Evolutionary conservation across 2,888 invertebrate species (phyloP).

Genomic region (Spodoptera picta): DNA sequence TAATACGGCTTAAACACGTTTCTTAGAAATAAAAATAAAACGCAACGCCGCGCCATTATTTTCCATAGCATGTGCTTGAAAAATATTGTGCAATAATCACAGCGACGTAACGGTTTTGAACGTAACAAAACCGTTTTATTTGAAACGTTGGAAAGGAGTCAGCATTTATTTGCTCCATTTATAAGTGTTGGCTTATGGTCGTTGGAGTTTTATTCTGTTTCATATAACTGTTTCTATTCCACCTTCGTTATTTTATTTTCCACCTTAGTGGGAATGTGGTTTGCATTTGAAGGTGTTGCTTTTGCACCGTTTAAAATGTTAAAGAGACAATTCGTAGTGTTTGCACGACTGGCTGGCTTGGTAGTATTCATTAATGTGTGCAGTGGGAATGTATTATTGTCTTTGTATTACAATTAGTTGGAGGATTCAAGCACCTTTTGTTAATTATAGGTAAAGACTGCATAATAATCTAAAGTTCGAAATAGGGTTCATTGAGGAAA

Average conservation of each 20-base stretch:
- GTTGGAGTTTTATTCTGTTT: slow-evolving; percentile 32
- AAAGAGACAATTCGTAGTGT: neutral
- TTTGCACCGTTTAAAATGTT: slow-evolving; percentile 5
- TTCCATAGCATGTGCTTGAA: neutral
- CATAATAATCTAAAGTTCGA: no score
- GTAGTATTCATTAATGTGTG: neutral
- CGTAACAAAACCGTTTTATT: slow-evolving; percentile 21
- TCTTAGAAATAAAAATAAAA: slow-evolving; percentile 11
- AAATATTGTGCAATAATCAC: slow-evolving; percentile 30
- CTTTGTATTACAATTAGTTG: no score
- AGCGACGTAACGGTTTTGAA: slow-evolving; percentile 1
- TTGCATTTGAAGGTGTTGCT: slow-evolving; percentile 20
- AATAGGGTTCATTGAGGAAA: no score
- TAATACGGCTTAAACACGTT: neutral
- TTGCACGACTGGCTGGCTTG: neutral
- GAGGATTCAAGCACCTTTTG: no score
- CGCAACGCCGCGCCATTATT: slow-evolving; percentile 1
- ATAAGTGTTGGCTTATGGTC: slow-evolving; percentile 38
- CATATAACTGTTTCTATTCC: slow-evolving; percentile 20
- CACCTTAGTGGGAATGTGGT: slow-evolving; percentile 6
- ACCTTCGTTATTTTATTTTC: slow-evolving; percentile 28
- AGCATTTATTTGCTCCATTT: slow-evolving; percentile 43
- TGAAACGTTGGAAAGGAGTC: slow-evolving; percentile 36
- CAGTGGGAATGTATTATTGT: no score
- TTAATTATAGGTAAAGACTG: no score